Base-by-base conservation (phyloP, 2,113 vertebrate species). In the Gymnorhina tibicen region DNA sequence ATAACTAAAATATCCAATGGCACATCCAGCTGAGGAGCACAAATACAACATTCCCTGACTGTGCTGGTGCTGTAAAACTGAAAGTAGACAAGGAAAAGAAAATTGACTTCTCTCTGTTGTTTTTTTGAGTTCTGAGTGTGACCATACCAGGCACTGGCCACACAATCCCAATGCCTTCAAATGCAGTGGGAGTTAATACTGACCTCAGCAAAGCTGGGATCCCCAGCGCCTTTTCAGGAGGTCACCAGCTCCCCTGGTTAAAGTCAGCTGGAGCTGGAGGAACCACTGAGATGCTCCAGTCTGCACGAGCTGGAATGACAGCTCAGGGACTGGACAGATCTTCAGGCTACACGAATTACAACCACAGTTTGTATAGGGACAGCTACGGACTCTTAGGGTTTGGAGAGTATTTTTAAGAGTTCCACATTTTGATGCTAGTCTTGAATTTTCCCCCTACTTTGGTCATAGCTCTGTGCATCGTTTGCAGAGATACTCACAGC, bases 231-330 rank as follows among this genome's bases (percentile, higher is more conserved):
- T 28, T 70, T 56, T 17, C 3, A 5, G 74, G 69, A 74, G 50
- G 21, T 47, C 30, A 24, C 10, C 35, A 87, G 37, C 41, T 84
- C 63, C 42, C 5, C 5, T 9, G 1, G 27, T 42, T 60, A 17
- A 77, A 81, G 64, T 32, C 41, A 73, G 3, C 59, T n/a, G 24
- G 44, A 60, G 55, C 6, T 74, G 50, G 37, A 42, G 32, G 33
- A 68, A 23, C 8, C 55, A 49, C 24, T 27, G 53, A 33, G 19
- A 8, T 41, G 27, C 28, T 60, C 33, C 64, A 91, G 46, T 11
- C 37, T 19, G 11, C 32, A n/a, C 2, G 0, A 35, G 42, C 62
- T 9, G 1, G 23, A 89, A 49, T 0, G 0, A 52, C 37, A 67
- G 47, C 50, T 66, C 46, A 1, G 11, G 16, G 3, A 5, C n/a